phyloP scores from a whole-genome alignment of 2,797 vertebrate species.

The Mormyrops attenuatus region DNA sequence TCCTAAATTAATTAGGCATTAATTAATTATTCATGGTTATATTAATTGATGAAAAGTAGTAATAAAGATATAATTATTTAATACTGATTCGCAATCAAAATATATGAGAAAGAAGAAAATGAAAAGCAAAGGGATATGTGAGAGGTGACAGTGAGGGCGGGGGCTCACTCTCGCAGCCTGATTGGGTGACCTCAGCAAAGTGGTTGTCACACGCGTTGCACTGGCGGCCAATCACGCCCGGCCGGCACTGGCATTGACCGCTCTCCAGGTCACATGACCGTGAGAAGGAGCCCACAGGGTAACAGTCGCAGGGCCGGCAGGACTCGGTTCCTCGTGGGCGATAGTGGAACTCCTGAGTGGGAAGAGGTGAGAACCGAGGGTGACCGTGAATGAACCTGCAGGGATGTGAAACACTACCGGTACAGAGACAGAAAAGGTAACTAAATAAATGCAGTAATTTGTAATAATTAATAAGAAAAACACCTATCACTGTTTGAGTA shows the following conservation, averaged over 20 bases:
- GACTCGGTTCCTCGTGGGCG: conserved; percentile 71
- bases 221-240: conserved; percentile 90
- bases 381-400: conserved; percentile 18
- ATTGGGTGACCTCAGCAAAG: conserved; percentile 91
- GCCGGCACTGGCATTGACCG: conserved; percentile 86
- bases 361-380: background rate
- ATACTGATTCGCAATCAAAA: background rate
- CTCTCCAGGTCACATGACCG: conserved; percentile 83
- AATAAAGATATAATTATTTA: background rate
- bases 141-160: background rate
- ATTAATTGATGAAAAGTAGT: background rate
- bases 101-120: background rate
- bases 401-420: background rate
- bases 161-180: conserved; percentile 81
- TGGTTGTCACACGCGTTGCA: conserved; percentile 94
- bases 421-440: conserved; percentile 5
- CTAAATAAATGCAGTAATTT: background rate
- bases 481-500: background rate
- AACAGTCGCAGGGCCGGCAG: conserved; percentile 94
- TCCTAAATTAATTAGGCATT: background rate
- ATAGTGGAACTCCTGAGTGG: conserved; percentile 89
- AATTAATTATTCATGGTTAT: conserved; percentile 3
- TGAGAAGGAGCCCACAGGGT: conserved; percentile 88
- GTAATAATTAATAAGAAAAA: background rate
- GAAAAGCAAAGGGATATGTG: background rate